Evolutionary conservation across 2,113 vertebrate species (phyloP).

Genomic region (Cephalopholis sonnerati): DNA sequence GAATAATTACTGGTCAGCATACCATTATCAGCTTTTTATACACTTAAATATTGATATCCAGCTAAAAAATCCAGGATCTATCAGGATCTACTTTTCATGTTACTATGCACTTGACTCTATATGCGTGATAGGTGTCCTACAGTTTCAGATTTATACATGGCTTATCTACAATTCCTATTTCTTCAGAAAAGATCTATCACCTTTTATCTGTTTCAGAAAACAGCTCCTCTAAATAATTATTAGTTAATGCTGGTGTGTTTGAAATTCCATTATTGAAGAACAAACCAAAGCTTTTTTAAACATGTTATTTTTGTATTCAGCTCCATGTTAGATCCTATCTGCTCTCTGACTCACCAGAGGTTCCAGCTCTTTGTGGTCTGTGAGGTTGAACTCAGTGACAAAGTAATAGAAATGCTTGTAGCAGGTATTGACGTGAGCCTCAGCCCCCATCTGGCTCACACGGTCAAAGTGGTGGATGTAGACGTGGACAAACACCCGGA

Average conservation of each 20-base stretch:
- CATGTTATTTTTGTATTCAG: neutral
- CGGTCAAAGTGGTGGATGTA: slow-evolving; percentile 99
- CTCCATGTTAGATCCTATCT: neutral
- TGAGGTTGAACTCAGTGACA: slow-evolving; percentile 94
- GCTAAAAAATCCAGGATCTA: neutral
- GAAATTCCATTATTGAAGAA: neutral
- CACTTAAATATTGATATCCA: neutral
- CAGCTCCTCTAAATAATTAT: too few relatives aligned
- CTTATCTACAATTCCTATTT: too few relatives aligned
- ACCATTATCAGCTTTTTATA: too few relatives aligned
- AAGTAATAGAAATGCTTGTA: slow-evolving; percentile 99
- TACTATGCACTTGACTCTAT: too few relatives aligned
- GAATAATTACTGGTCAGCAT: too few relatives aligned
- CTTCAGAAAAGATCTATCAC: too few relatives aligned
- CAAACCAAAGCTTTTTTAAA: neutral
- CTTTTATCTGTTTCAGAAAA: neutral
- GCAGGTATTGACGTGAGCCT: slow-evolving; percentile 98
- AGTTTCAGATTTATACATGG: neutral
- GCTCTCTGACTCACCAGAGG: slow-evolving; percentile 90
- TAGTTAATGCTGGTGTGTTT: neutral
- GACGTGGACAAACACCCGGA: slow-evolving; percentile 98
- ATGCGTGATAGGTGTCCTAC: neutral
- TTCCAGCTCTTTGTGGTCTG: slow-evolving; percentile 98
- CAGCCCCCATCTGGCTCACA: slow-evolving; percentile 95
- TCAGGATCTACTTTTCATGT: neutral